Conservation (phyloP, 2,113 vertebrate species). For the Kryptolebias marmoratus region DNA sequence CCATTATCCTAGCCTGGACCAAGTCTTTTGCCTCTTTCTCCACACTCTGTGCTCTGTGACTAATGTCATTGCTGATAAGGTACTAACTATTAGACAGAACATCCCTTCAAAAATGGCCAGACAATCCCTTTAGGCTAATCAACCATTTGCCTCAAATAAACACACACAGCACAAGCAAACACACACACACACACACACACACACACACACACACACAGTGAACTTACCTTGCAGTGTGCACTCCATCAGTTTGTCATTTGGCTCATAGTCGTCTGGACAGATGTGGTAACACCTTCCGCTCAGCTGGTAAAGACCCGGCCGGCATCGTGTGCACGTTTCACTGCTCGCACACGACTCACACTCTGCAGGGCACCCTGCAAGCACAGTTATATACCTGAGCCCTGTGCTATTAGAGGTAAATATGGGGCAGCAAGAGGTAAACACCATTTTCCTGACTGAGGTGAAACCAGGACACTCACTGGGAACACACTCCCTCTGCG, state of each 20-base stretch:
- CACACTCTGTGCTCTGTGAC: too few relatives aligned
- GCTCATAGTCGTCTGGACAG: conserved; percentile 92
- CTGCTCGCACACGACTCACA: conserved; percentile 93
- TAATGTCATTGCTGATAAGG: too few relatives aligned
- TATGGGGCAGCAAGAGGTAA: background rate
- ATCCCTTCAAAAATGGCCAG: too few relatives aligned
- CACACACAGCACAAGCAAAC: background rate
- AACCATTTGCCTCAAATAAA: too few relatives aligned
- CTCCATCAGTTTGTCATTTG: conserved; percentile 92
- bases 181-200: too few relatives aligned
- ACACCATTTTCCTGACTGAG: background rate
- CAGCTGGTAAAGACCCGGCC: conserved; percentile 90
- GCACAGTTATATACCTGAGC: conserved; percentile 45
- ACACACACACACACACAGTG: background rate
- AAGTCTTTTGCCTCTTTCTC: too few relatives aligned
- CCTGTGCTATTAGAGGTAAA: background rate
- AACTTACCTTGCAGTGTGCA: conserved; percentile 87
- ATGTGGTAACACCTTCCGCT: conserved; percentile 91
- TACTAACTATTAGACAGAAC: too few relatives aligned
- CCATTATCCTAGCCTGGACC: too few relatives aligned
- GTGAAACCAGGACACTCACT: conserved; percentile 69
- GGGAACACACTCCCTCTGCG: conserved; percentile 90
- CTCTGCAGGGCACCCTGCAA: conserved; percentile 92
- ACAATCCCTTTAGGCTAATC: too few relatives aligned
- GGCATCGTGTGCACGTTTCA: conserved; percentile 93